Percentiles rank a stretch among this genome's conserved stretches.
These are phyloP conservation scores for Eristalis pertinax DNA, from an alignment of 2,888 invertebrate species.

Conservation along the genomic window DNA sequence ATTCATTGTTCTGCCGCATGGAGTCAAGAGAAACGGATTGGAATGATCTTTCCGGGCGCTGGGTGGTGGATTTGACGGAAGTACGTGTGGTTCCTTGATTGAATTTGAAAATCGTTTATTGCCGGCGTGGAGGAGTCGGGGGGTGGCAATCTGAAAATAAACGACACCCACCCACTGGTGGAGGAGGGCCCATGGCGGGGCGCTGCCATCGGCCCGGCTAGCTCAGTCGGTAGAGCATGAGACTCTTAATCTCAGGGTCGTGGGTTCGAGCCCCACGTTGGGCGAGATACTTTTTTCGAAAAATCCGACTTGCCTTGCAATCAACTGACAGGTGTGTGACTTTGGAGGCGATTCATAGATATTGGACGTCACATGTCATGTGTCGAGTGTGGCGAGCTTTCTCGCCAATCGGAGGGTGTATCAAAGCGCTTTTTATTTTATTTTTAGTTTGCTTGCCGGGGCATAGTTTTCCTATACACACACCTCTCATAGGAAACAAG, in stretches of 20 bases:
- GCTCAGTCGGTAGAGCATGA: conserved; percentile 82
- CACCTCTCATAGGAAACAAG: too few relatives aligned
- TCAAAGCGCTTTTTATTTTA: too few relatives aligned
- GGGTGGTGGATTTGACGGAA: not conserved
- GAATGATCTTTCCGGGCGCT: not conserved
- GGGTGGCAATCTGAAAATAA: not conserved
- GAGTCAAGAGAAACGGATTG: not conserved
- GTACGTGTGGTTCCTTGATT: not conserved
- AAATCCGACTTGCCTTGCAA: not conserved
- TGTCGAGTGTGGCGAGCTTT: too few relatives aligned
- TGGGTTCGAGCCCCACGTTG: conserved; percentile 82
- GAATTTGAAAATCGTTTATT: not conserved
- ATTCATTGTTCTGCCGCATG: not conserved
- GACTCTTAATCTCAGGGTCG: conserved; percentile 82
- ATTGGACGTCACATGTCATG: not conserved
- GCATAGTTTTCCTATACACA: too few relatives aligned
- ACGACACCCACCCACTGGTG: not conserved
- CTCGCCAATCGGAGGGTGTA: too few relatives aligned
- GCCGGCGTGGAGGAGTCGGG: too few relatives aligned
- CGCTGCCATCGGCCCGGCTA: conserved; percentile 78
- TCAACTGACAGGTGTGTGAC: not conserved
- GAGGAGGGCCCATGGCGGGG: not conserved
- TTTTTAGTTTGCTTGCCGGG: too few relatives aligned
- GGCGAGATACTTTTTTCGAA: conserved; percentile 70
- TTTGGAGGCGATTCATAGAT: not conserved